phyloP scores from a whole-genome alignment of 2,888 invertebrate genomes.

The Deilephila porcellus region DNA sequence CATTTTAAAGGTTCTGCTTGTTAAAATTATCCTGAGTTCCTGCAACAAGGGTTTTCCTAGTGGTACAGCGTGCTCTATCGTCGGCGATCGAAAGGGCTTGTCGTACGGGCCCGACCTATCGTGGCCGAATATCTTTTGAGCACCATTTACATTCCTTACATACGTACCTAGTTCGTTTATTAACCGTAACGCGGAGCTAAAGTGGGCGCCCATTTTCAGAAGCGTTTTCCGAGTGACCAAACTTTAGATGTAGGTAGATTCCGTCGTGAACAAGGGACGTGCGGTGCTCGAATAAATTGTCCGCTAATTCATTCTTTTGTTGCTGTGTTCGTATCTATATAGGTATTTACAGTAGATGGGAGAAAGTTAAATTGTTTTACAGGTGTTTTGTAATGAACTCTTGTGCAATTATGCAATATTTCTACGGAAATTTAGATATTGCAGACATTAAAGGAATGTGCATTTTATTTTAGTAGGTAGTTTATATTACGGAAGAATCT shows the following conservation, averaged over 20 bases:
- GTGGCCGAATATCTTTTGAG: conserved; percentile 51
- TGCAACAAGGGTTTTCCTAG: conserved; percentile 33
- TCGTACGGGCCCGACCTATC: conserved; percentile 44
- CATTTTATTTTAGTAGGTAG: too few species aligned
- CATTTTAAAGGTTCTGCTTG: conserved; percentile 26
- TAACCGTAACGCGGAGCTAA: conserved; percentile 26
- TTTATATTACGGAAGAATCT: too few species aligned
- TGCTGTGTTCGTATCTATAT: not conserved
- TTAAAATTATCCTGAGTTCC: conserved; percentile 34
- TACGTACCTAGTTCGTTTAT: conserved; percentile 28
- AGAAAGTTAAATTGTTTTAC: too few species aligned
- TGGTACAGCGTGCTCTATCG: conserved; percentile 50
- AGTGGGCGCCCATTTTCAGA: conserved; percentile 22
- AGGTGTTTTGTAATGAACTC: too few species aligned
- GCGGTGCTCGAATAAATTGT: conserved; percentile 14
- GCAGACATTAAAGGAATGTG: too few species aligned
- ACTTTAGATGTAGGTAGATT: conserved; percentile 3
- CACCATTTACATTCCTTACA: conserved; percentile 49
- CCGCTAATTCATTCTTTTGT: conserved; percentile 14
- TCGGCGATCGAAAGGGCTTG: conserved; percentile 44
- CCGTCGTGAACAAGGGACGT: not conserved
- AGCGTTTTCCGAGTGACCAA: conserved; percentile 25
- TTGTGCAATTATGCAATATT: too few species aligned
- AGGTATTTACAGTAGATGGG: too few species aligned
- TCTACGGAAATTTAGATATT: too few species aligned